These are phyloP conservation scores for Prostheceraeus crozeri DNA, from an alignment of 2,888 invertebrate species.

Conservation along the genomic window DNA sequence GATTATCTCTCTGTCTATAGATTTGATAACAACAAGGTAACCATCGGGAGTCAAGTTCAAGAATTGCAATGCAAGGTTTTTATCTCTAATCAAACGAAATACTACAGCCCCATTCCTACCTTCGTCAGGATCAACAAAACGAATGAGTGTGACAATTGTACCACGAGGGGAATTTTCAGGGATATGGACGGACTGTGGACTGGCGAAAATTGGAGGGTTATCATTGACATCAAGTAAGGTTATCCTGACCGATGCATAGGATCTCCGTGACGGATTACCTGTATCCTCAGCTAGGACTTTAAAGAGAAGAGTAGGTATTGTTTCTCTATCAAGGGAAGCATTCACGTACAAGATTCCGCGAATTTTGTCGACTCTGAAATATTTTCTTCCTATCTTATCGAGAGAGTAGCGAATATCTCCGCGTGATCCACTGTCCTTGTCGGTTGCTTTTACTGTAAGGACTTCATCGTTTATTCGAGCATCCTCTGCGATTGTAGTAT, in stretches of 20 bases:
- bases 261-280: constrained; percentile 12
- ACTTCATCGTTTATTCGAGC: neutral
- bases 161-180: constrained; percentile 31
- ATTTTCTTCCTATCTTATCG: constrained; percentile 17
- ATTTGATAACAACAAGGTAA: constrained; percentile 5
- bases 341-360: neutral
- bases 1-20: constrained; percentile 33
- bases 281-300: constrained; percentile 31
- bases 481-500: constrained; percentile 27
- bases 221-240: constrained; percentile 34
- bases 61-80: constrained; percentile 29
- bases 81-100: constrained; percentile 18
- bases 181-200: constrained; percentile 10
- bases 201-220: constrained; percentile 28
- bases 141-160: constrained; percentile 31
- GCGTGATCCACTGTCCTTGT: constrained; percentile 32
- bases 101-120: constrained; percentile 34
- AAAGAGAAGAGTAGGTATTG: constrained; percentile 25
- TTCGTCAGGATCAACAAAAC: constrained; percentile 28
- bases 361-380: constrained; percentile 17
- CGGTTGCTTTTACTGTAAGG: constrained; percentile 31
- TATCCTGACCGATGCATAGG: constrained; percentile 22
- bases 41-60: constrained; percentile 31
- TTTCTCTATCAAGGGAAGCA: constrained; percentile 25
- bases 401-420: constrained; percentile 33